Base-by-base conservation (phyloP, 2,888 invertebrate genomes). In the Zootermopsis nevadensis region DNA sequence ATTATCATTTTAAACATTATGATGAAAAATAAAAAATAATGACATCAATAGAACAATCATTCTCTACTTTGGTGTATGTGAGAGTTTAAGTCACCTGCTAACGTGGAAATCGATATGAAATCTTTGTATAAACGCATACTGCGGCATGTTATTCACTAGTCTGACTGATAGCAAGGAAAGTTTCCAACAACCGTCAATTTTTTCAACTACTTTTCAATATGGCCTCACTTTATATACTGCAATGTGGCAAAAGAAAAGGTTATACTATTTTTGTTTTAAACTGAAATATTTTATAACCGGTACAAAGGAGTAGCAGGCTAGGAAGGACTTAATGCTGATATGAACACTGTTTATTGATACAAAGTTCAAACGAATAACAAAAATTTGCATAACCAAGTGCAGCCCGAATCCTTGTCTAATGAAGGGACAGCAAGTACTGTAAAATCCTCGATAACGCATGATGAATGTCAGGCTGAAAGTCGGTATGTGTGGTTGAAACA, bases 21-120 rank as follows among this genome's bases (percentile, higher is more conserved):
- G 77, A 81, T 60, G 80, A 53, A 66, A 81, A 77, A 60, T 82
- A 74, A 66, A 55, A 69, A 83, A 72, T 76, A 74, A 76, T 35
- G n/a, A 82, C 82, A 82, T 80, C 79, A 82, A 74, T 80, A 80
- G 79, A 84, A 82, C 80, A 83, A 81, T 81, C 33, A 72, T 74
- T 80, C 67, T 76, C 80, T 83, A 83, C 77, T 81, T 83, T 84
- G 83, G 84, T 83, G 83, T 84, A 77, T 82, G 72, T 72, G 53
- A 67, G 69, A 67, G 35, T 83, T 31, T 84, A 53, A 48, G 42
- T 82, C 66, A 76, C 79, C 55, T 76, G 38, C 60, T 60, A 69
- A 53, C 72, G 48, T 81, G 77, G 79, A 53, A 81, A 77, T 83
- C 83, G 83, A 84, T 84, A 83, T 84, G 84, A 84, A 84, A 84